Percentiles rank a stretch among this genome's conserved stretches.
Conservation (phyloP, 2,888 invertebrate species). For the Dynastes maya region DNA sequence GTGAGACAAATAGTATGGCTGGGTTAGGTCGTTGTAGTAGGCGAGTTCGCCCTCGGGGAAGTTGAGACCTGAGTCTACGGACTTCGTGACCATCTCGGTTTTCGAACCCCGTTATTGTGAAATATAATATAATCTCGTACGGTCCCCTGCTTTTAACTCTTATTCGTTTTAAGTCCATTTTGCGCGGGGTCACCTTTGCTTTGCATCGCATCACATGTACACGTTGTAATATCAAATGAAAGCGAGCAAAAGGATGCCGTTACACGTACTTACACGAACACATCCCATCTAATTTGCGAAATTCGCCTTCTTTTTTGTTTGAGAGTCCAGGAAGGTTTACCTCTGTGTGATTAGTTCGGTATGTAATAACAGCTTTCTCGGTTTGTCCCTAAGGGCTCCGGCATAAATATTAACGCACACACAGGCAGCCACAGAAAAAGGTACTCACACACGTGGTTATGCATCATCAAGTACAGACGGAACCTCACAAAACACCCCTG, state of each 20-base stretch:
- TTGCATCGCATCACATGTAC: constrained; percentile 3
- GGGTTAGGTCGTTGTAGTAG: constrained; percentile 40
- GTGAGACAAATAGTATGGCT: constrained; percentile 26
- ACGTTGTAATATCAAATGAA: constrained; percentile 38
- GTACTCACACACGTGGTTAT: constrained; percentile 2
- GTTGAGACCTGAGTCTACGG: constrained; percentile 35
- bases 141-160: constrained; percentile 42
- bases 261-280: constrained; percentile 12
- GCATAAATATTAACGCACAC: constrained; percentile 38
- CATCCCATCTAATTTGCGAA: constrained; percentile 43
- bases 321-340: constrained; percentile 35
- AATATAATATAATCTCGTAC: constrained; percentile 49
- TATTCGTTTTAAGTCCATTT: constrained; percentile 41
- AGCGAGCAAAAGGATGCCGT: constrained; percentile 27
- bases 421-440: constrained; percentile 1
- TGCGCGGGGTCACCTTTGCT: constrained; percentile 34
- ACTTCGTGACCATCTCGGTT: constrained; percentile 48
- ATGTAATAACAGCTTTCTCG: constrained; percentile 51
- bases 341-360: constrained; percentile 49
- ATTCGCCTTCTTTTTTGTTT: constrained; percentile 38
- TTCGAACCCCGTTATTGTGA: constrained; percentile 51
- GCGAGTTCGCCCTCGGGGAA: constrained; percentile 45
- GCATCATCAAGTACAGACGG: constrained; percentile 13
- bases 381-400: constrained; percentile 48
- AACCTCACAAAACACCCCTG: constrained; percentile 48